These are phyloP conservation scores for Valencia hispanica DNA, from an alignment of 2,797 vertebrate genomes.

Conservation along the genomic window DNA sequence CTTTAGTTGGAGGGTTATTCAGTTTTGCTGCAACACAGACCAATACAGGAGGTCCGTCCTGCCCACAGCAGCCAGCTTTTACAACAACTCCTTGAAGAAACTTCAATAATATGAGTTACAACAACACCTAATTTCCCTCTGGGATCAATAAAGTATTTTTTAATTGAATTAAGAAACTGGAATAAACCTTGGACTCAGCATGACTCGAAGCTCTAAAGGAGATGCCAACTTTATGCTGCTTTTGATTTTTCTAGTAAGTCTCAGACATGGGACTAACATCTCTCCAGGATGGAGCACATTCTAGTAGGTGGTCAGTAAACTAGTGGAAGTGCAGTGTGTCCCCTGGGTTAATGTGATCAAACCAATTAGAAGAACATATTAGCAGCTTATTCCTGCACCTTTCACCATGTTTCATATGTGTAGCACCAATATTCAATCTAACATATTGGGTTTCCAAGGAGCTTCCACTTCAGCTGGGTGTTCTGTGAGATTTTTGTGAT, in stretches of 20 bases:
- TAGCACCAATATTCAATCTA: not conserved
- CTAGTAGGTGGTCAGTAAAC: not conserved
- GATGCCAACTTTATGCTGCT: not conserved
- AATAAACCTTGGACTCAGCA: not conserved
- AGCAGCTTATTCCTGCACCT: not conserved
- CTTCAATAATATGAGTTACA: too few relatives aligned
- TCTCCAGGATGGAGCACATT: not conserved
- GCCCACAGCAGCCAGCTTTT: too few relatives aligned
- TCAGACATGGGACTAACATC: not conserved
- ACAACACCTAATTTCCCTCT: too few relatives aligned
- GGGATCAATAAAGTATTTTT: too few relatives aligned
- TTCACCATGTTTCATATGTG: not conserved
- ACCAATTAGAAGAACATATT: not conserved
- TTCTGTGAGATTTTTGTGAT: not conserved
- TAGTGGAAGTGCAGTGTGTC: not conserved
- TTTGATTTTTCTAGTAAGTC: not conserved
- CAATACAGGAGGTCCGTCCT: too few relatives aligned
- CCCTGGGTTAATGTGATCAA: too few relatives aligned
- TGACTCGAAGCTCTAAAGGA: not conserved
- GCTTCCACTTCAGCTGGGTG: not conserved
- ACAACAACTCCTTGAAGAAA: too few relatives aligned
- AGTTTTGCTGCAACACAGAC: too few relatives aligned
- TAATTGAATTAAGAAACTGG: not conserved
- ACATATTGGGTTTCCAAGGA: not conserved
- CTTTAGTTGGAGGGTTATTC: too few relatives aligned